Percentiles rank a stretch among this genome's conserved stretches.
Evolutionary conservation across 1,140 invertebrate genomes (phyloP).

Genomic region (Atopsyche davidsoni): DNA sequence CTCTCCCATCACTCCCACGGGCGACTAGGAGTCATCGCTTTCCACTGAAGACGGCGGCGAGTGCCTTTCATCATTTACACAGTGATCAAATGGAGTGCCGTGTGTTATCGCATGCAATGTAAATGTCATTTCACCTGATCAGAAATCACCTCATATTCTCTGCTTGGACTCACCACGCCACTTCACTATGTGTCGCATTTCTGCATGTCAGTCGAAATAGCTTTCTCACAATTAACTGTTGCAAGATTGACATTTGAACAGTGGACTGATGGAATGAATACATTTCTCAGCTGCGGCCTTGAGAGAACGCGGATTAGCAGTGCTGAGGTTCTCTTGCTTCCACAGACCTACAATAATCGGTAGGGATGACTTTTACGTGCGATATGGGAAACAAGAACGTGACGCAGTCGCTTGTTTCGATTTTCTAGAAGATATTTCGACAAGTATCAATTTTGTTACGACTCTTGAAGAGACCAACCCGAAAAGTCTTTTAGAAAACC

Average conservation of each 20-base stretch:
- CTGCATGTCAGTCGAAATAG: conserved; percentile 14
- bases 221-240: not conserved
- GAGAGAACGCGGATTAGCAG: conserved; percentile 41
- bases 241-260: not conserved
- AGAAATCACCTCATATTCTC: conserved; percentile 17
- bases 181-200: conserved; percentile 15
- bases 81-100: not conserved
- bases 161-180: conserved; percentile 21
- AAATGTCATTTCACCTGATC: conserved; percentile 15
- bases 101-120: conserved; percentile 17
- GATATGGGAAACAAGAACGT: conserved; percentile 69
- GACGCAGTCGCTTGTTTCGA: conserved; percentile 73
- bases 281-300: conserved; percentile 43
- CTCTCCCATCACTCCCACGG: conserved; percentile 19
- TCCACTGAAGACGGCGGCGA: conserved; percentile 10
- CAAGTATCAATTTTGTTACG: conserved; percentile 40
- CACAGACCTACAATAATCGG: conserved; percentile 64
- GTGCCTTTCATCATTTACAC: conserved; percentile 10
- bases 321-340: conserved; percentile 43
- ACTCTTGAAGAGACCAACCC: conserved; percentile 42
- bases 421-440: conserved; percentile 66
- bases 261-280: conserved; percentile 14
- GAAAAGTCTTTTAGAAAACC: conserved; percentile 28
- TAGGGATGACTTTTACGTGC: conserved; percentile 65
- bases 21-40: conserved; percentile 18